Percentiles rank a stretch among this genome's conserved stretches.
Conservation (phyloP, 2,888 invertebrate genomes). For the Tipula helvola region DNA sequence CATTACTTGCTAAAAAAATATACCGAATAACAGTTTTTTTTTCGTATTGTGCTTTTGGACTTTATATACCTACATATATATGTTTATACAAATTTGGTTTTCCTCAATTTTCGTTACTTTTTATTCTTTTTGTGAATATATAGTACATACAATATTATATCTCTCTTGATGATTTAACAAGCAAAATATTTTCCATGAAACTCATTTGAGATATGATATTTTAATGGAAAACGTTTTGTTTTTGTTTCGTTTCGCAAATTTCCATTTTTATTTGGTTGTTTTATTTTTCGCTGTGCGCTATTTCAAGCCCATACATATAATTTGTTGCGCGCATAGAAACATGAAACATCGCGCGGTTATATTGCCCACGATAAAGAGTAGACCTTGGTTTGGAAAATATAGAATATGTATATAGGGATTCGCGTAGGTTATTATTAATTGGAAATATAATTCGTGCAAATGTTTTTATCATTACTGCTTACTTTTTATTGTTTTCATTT, state of each 20-base stretch:
- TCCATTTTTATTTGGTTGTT: background rate
- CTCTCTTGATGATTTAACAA: background rate
- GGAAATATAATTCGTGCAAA: background rate
- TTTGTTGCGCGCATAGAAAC: background rate
- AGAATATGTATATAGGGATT: background rate
- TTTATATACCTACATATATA: background rate
- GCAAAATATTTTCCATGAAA: background rate
- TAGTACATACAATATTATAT: too few relatives aligned
- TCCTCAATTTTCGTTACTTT: background rate
- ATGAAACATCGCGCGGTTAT: background rate
- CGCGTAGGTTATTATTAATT: background rate
- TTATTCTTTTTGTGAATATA: background rate
- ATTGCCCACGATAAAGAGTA: background rate
- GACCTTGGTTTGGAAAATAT: background rate
- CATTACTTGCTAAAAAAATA: background rate
- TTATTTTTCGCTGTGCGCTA: background rate
- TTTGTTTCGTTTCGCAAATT: background rate
- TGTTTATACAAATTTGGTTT: background rate
- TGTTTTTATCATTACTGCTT: background rate
- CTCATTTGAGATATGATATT: background rate
- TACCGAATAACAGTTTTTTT: background rate
- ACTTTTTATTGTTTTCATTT: background rate
- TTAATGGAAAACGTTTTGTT: background rate
- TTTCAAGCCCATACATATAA: background rate
- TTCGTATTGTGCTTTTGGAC: background rate